phyloP scores from a whole-genome alignment of 2,113 vertebrate genomes.

The Empidonax alnorum region DNA sequence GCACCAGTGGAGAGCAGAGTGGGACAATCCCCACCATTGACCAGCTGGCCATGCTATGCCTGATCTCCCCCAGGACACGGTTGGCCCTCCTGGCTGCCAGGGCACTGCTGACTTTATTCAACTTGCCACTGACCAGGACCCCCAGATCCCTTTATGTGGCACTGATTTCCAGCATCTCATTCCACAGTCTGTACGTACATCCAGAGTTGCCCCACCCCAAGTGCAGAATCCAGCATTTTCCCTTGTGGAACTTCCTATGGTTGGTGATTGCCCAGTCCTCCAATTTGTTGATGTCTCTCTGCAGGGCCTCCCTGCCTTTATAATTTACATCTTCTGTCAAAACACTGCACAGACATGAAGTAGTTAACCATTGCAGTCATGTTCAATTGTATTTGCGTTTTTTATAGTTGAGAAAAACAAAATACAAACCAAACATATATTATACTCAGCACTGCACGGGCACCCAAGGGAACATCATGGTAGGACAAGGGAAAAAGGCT shows the following conservation, averaged over 20 bases:
- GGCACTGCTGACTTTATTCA: background rate
- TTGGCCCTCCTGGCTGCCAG: background rate
- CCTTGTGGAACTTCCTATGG: background rate
- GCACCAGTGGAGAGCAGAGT: rapidly evolving
- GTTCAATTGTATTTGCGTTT: background rate
- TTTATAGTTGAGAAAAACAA: background rate
- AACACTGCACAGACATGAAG: background rate
- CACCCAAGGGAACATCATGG: background rate
- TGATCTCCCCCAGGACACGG: background rate
- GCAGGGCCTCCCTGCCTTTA: background rate
- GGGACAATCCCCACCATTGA: background rate
- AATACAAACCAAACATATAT: background rate
- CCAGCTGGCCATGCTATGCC: rapidly evolving
- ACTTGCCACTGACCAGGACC: rapidly evolving
- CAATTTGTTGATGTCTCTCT: background rate
- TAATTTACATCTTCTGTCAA: background rate
- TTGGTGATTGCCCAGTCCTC: background rate
- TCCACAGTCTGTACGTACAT: rapidly evolving
- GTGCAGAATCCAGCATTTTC: background rate
- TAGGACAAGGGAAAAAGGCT: background rate
- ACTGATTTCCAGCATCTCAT: background rate
- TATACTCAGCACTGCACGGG: background rate
- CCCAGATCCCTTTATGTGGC: background rate
- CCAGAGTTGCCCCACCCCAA: background rate
- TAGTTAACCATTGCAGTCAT: background rate